Evolutionary conservation across 2,797 vertebrate genomes (phyloP).

Genomic region (Psittacula echo): DNA sequence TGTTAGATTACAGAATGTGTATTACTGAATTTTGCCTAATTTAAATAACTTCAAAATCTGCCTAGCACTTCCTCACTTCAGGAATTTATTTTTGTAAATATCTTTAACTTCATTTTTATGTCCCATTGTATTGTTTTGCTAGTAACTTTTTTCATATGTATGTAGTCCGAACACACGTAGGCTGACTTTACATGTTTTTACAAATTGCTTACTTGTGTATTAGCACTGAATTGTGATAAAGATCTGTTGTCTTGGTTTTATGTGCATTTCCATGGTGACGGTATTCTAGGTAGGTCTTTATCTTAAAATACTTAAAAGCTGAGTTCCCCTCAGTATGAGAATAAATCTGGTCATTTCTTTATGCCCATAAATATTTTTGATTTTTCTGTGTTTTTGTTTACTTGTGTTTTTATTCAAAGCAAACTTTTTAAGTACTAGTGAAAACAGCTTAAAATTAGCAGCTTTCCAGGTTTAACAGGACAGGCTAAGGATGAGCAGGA

Average conservation of each 20-base stretch:
- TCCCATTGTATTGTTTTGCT: background rate
- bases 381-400: background rate
- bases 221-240: background rate
- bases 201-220: background rate
- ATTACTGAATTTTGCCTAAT: background rate
- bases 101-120: background rate
- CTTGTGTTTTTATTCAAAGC: background rate
- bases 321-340: background rate
- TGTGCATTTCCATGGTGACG: background rate
- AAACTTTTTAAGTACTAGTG: background rate
- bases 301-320: background rate
- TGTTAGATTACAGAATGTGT: background rate
- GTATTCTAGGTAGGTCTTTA: background rate
- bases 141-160: background rate
- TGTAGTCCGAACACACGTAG: background rate
- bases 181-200: background rate
- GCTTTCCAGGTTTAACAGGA: constrained; percentile 7
- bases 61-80: background rate
- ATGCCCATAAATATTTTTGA: background rate
- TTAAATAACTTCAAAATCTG: background rate
- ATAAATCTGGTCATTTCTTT: background rate
- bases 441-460: background rate
- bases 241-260: background rate
- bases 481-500: constrained; percentile 2
- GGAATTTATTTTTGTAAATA: background rate